These are phyloP conservation scores for Athripsodes cinereus DNA, from an alignment of 2,888 invertebrate genomes.

Conservation along the genomic window DNA sequence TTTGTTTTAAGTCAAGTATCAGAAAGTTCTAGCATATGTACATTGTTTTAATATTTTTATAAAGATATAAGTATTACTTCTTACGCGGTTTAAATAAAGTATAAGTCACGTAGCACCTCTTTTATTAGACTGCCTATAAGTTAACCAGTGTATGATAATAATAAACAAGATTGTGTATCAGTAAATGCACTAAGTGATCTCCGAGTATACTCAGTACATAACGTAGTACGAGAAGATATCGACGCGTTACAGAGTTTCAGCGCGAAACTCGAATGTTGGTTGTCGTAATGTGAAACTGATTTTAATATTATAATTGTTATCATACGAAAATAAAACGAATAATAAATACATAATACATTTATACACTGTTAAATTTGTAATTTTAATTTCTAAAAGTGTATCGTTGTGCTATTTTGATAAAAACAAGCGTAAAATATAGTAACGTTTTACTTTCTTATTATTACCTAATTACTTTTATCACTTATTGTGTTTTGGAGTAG, in stretches of 20 bases:
- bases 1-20: no score
- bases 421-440: no score
- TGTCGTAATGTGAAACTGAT: not conserved
- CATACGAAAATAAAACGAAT: not conserved
- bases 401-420: not conserved
- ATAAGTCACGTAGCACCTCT: no score
- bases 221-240: not conserved
- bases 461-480: no score
- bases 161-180: not conserved
- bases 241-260: not conserved
- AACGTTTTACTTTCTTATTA: no score
- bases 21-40: no score
- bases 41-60: no score
- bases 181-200: not conserved
- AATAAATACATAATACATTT: not conserved
- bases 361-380: not conserved
- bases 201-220: not conserved
- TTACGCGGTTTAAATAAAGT: no score
- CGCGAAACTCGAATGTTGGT: not conserved
- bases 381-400: not conserved
- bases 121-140: no score
- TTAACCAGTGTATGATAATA: not conserved
- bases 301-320: not conserved
- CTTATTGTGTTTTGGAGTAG: no score
- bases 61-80: no score